Evolutionary conservation across 64 coral and sea anemone species (phyloP).

Genomic region (Dendronephthya gigantea): DNA sequence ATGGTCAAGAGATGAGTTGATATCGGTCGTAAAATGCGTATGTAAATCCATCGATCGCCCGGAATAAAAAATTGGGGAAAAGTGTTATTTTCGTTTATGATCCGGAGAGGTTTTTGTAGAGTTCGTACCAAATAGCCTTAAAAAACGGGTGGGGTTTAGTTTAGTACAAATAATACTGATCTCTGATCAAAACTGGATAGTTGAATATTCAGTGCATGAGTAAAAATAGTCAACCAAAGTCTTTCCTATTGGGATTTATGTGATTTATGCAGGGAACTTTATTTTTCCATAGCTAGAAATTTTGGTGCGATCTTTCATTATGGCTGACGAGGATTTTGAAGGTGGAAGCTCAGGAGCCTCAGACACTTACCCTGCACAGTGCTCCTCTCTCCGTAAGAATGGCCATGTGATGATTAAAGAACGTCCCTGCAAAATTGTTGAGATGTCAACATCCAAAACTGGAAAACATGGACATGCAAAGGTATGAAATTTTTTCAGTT

Average conservation of each 20-base stretch:
- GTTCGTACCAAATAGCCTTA: background rate
- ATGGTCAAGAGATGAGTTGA: background rate
- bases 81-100: background rate
- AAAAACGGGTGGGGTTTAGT: background rate
- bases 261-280: too few relatives aligned
- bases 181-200: background rate
- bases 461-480: conserved; percentile 96
- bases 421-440: conserved; percentile 74
- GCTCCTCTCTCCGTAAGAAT: conserved; percentile 73
- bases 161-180: background rate
- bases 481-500: conserved; percentile 8
- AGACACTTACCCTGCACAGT: conserved; percentile 42
- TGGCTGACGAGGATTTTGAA: conserved; percentile 38
- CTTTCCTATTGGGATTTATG: too few relatives aligned
- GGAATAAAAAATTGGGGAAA: background rate
- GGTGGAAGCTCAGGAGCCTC: conserved; percentile 57
- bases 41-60: background rate
- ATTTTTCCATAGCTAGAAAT: background rate
- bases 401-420: conserved; percentile 68
- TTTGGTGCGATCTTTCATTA: background rate
- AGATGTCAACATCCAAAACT: conserved; percentile 91
- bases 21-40: background rate
- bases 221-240: too few relatives aligned
- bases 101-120: background rate
- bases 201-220: background rate